Evolutionary conservation across 2,797 vertebrate species (phyloP).

Genomic region (Gallinago nigripennis): DNA sequence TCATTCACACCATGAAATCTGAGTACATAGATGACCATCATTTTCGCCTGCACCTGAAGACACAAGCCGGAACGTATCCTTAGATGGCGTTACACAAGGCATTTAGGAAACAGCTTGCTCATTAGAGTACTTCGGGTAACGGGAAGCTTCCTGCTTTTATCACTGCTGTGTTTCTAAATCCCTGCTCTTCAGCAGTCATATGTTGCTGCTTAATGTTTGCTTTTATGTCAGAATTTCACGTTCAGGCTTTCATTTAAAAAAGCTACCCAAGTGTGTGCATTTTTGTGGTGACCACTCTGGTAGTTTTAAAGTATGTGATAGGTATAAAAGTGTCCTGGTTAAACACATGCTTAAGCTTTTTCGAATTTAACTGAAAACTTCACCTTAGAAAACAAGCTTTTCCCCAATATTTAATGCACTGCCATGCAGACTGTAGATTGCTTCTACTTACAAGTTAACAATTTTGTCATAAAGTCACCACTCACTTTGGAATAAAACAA

Average conservation of each 20-base stretch:
- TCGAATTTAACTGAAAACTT: neutral
- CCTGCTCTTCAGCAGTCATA: neutral
- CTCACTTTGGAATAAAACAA: neutral
- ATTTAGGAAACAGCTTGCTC: neutral
- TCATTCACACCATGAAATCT: conserved; percentile 89
- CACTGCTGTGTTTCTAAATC: neutral
- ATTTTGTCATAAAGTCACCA: neutral
- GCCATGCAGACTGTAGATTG: neutral
- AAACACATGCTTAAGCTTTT: neutral
- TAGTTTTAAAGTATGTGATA: neutral
- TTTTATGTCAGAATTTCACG: neutral
- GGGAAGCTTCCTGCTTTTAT: neutral
- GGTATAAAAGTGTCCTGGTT: neutral
- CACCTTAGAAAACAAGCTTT: neutral
- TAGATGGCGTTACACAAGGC: neutral
- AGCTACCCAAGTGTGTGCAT: accelerated
- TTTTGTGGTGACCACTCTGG: neutral
- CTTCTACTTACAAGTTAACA: neutral
- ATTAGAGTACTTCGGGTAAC: accelerated
- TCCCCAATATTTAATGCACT: neutral
- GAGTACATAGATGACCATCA: conserved; percentile 87
- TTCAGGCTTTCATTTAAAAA: neutral
- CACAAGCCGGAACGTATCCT: conserved; percentile 98
- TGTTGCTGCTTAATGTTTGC: neutral
- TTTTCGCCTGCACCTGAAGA: conserved; percentile 89